Evolutionary conservation across 2,113 vertebrate species (phyloP).

Genomic region (Nothocercus nigrocapillus): DNA sequence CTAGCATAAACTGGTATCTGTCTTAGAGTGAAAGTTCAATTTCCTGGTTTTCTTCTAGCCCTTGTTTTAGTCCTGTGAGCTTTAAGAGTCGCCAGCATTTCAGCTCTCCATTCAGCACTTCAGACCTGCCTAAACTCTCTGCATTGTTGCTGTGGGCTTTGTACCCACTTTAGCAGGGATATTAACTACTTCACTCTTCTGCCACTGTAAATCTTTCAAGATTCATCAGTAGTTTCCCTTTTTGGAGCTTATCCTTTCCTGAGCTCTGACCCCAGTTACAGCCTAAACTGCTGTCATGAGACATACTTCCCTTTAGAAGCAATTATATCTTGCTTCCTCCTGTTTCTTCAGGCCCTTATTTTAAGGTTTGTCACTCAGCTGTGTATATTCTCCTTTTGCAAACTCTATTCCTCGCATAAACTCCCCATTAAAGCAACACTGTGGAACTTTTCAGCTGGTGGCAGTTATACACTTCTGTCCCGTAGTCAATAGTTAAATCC

Average conservation of each 20-base stretch:
- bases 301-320: background rate
- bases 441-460: background rate
- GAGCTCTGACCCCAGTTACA: background rate
- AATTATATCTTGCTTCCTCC: background rate
- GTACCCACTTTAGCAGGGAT: background rate
- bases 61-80: background rate
- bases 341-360: background rate
- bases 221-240: background rate
- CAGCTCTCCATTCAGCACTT: background rate
- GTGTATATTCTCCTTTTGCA: conserved; percentile 2
- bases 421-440: background rate
- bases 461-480: background rate
- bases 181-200: background rate
- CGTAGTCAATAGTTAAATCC: background rate
- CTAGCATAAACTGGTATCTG: background rate
- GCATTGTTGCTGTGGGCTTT: background rate
- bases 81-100: background rate
- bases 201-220: rapidly evolving
- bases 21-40: background rate
- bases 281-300: background rate
- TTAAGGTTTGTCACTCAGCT: background rate
- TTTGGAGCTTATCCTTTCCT: background rate
- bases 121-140: background rate
- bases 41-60: background rate
- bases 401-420: background rate